Evolutionary conservation across 2,888 invertebrate genomes (phyloP), one percentile per base, ranked within the genome.

Genomic region (Hyles lineata): DNA sequence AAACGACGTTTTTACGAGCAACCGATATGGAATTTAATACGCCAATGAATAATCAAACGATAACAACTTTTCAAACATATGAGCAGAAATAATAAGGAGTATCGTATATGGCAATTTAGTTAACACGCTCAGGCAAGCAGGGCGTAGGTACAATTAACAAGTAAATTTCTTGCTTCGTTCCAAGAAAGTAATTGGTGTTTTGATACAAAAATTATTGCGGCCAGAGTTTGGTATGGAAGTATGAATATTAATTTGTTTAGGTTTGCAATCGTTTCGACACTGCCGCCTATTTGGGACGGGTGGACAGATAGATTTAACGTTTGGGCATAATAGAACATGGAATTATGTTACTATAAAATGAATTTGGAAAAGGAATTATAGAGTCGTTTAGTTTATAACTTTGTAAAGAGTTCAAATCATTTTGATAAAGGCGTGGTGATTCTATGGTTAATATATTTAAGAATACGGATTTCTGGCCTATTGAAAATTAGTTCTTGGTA

Each of bases 271-370:
- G 23, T 67, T 67, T 67, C 67, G 67, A 67, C 67, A 73, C 73
- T 69, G 71, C 73, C 71, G 43, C 61, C 21, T 59, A 60, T 50
- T n/a, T 71, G 23, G 75, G 74, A 67, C 43, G 23, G 67, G 43
- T 23, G 50, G 17, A 23, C 50, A 43, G 21, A 43, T n/a, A 35
- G 62, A 35, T 63, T 35, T 43, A 67, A n/a, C 15, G 21, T 43
- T 67, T 67, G 23, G 21, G 21, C 15, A 21, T 43, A 50, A 21
- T 50, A 17, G 61, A 62, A 62, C 15, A 32, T 32, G 61, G 29
- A 67, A 43, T 21, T 63, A 35, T 63, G 35, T 63, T n/a, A 63
- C 35, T 63, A 21, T 35, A 1, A 21, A 43, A 21, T 43, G 1
- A 15, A 43, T 43, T 21, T 21, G 43, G 1, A 21, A 23, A 67